A percentile compares a stretch with the other conserved stretches of the same genome.
Evolutionary conservation across 2,888 invertebrate genomes (phyloP).

Genomic region (Dryococelus australis): DNA sequence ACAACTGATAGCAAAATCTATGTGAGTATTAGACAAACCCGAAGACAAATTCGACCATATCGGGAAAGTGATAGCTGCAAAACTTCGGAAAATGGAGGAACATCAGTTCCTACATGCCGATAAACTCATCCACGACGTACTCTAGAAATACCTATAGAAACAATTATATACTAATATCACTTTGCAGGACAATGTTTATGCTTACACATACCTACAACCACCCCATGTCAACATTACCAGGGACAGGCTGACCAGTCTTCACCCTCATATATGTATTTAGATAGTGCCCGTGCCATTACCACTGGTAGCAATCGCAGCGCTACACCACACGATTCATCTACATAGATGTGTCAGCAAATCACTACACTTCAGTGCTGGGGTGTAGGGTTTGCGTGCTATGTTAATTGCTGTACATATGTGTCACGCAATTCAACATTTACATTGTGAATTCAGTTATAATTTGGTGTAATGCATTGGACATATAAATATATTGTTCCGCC

Average conservation of each 20-base stretch:
- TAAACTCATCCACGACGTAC: not conserved
- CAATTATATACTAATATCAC: not conserved
- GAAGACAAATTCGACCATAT: not conserved
- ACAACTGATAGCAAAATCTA: not conserved
- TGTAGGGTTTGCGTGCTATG: not conserved
- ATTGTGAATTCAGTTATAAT: not conserved
- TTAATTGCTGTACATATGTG: not conserved
- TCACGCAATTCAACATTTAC: not conserved
- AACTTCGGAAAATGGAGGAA: too few relatives aligned
- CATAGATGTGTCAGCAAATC: not conserved
- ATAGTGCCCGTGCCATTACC: too few relatives aligned
- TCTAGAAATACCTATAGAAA: not conserved
- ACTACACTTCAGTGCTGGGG: too few relatives aligned
- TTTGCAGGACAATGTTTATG: too few relatives aligned
- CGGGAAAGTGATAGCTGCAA: not conserved
- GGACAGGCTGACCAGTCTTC: not conserved
- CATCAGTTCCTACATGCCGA: not conserved
- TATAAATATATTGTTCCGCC: too few relatives aligned
- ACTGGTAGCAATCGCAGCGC: too few relatives aligned
- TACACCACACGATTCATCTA: not conserved
- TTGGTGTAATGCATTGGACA: too few relatives aligned
- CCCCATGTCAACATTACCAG: not conserved
- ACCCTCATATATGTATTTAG: not conserved
- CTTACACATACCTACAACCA: not conserved
- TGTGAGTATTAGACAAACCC: not conserved